These are phyloP conservation scores for Drosophila formosana DNA, from an alignment of 2,888 invertebrate genomes.

Conservation along the genomic window DNA sequence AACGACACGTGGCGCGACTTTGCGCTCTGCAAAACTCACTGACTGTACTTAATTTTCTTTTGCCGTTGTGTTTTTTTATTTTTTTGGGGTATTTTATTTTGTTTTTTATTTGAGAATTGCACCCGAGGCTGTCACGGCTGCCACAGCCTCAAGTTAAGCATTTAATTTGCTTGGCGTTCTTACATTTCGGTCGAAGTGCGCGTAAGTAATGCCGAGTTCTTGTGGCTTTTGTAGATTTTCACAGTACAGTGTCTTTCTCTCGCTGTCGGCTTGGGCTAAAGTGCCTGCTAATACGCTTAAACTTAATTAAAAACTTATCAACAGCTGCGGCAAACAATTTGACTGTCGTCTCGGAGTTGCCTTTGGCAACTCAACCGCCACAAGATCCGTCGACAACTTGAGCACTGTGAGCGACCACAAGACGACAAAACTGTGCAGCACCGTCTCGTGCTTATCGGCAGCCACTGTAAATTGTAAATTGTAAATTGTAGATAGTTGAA, in stretches of 20 bases:
- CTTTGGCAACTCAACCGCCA: slow-evolving; percentile 35
- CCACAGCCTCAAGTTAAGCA: slow-evolving; percentile 21
- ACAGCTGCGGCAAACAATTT: slow-evolving; percentile 72
- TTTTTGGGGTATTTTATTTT: not conserved
- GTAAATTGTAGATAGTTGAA: not conserved
- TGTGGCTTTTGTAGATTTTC: slow-evolving; percentile 48
- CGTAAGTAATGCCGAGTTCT: slow-evolving; percentile 34
- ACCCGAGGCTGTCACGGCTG: slow-evolving; percentile 3
- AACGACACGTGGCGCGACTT: slow-evolving; percentile 26
- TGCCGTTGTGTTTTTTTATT: slow-evolving; percentile 10
- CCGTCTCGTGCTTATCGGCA: slow-evolving; percentile 7
- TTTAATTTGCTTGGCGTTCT: slow-evolving; percentile 34
- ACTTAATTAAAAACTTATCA: slow-evolving; percentile 78
- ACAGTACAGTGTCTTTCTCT: not conserved
- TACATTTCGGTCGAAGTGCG: slow-evolving; percentile 16
- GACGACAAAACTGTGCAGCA: not conserved
- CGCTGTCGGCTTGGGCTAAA: slow-evolving; percentile 34
- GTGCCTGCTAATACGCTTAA: slow-evolving; percentile 73
- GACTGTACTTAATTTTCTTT: slow-evolving; percentile 36
- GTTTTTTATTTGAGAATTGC: slow-evolving; percentile 15
- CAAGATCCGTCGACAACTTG: slow-evolving; percentile 24
- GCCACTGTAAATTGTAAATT: no score
- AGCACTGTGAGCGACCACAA: slow-evolving; percentile 11
- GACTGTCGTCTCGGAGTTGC: slow-evolving; percentile 36
- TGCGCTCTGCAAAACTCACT: not conserved